These are phyloP conservation scores for Copidosoma aretas DNA, from an alignment of 2,888 invertebrate species.

Conservation along the genomic window DNA sequence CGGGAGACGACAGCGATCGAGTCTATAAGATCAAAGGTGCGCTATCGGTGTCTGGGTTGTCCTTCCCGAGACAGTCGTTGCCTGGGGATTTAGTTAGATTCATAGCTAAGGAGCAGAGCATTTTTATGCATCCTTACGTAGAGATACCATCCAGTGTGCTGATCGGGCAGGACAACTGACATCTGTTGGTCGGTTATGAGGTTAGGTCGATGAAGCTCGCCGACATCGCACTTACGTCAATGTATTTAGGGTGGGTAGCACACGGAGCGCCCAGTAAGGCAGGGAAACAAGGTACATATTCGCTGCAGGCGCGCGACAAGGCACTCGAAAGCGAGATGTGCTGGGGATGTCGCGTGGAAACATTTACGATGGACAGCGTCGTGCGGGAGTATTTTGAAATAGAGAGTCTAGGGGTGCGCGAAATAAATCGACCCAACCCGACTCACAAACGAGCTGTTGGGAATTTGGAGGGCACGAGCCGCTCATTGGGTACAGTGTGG, in stretches of 20 bases:
- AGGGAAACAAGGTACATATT: too few relatives aligned
- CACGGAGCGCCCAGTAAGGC: neutral
- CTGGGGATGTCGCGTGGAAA: too few relatives aligned
- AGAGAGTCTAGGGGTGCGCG: neutral
- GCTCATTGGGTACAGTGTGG: neutral
- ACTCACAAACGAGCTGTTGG: neutral
- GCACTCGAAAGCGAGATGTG: neutral
- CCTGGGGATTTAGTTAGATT: neutral
- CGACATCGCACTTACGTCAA: neutral
- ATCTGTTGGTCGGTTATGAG: neutral
- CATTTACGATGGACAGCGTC: neutral
- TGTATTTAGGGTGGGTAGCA: neutral
- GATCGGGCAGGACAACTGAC: slow-evolving; percentile 10
- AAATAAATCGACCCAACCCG: neutral
- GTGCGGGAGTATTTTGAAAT: slow-evolving; percentile 1
- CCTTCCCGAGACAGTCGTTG: neutral
- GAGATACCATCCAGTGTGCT: neutral
- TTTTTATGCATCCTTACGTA: slow-evolving; percentile 7
- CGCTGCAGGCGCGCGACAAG: neutral
- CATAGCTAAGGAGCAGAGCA: neutral
- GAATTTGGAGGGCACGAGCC: slow-evolving; percentile 1
- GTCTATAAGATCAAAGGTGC: neutral
- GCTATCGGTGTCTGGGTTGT: neutral
- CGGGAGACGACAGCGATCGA: neutral
- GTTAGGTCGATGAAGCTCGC: neutral